A percentile compares a stretch with the other conserved stretches of the same genome.
Evolutionary conservation across 2,888 invertebrate genomes (phyloP).

Genomic region (Neoitamus cyanurus): DNA sequence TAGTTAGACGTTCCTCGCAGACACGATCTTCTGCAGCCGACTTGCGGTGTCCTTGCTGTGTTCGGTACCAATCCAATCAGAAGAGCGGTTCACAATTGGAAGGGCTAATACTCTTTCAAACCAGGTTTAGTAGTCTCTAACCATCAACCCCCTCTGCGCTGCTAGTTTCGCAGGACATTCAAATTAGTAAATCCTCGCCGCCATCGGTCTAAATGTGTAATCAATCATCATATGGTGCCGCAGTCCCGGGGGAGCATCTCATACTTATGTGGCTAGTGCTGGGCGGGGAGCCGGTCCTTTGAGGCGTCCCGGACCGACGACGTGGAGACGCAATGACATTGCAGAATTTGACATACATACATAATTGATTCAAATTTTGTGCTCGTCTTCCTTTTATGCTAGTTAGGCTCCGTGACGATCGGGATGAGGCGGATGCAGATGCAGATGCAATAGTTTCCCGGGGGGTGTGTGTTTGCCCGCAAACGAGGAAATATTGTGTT

Average conservation of each 20-base stretch:
- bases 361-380: slow-evolving; percentile 40
- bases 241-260: not conserved
- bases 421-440: not conserved
- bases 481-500: slow-evolving; percentile 22
- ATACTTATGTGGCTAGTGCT: not conserved
- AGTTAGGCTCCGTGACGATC: not conserved
- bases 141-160: not conserved
- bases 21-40: not conserved
- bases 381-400: slow-evolving; percentile 20
- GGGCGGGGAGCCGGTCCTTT: not conserved
- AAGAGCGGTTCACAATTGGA: not conserved
- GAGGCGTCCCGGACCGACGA: not conserved
- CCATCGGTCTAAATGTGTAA: slow-evolving; percentile 18
- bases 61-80: not conserved
- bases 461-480: slow-evolving; percentile 2
- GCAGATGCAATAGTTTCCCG: slow-evolving; percentile 20
- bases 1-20: not conserved
- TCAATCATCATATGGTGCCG: slow-evolving; percentile 36
- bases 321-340: slow-evolving; percentile 31
- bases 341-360: slow-evolving; percentile 43
- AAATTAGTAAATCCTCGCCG: slow-evolving; percentile 28
- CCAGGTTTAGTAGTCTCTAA: not conserved
- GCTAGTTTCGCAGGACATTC: slow-evolving; percentile 3
- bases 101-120: not conserved
- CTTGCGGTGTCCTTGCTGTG: not conserved